These are phyloP conservation scores for Clarias laeviceps DNA, from an alignment of 2,797 vertebrate genomes.

Conservation along the genomic window DNA sequence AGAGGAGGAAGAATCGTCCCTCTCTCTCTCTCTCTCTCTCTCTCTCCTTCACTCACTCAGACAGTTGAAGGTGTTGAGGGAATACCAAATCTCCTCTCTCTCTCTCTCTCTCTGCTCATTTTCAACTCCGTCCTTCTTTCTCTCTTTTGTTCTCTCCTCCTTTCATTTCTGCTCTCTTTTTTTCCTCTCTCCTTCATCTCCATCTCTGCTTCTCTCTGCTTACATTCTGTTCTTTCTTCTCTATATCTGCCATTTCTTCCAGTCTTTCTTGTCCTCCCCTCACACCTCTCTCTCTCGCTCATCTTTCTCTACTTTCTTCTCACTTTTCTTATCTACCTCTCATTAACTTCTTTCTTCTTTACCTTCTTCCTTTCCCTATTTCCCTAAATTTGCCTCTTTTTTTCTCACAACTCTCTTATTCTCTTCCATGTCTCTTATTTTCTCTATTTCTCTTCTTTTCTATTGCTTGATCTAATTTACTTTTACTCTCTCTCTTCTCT, in stretches of 20 bases:
- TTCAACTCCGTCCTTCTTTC: background rate
- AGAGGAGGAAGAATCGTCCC: background rate
- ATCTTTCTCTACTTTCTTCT: background rate
- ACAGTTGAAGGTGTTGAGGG: background rate
- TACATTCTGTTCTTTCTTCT: background rate
- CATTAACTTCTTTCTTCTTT: background rate
- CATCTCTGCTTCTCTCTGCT: background rate
- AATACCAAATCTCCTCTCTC: background rate
- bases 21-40: slow-evolving; percentile 5
- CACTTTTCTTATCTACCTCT: background rate
- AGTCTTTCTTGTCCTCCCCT: background rate
- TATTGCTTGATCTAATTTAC: too few relatives aligned
- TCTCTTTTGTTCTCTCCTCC: background rate
- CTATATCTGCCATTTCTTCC: too few relatives aligned
- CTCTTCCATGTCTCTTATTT: background rate
- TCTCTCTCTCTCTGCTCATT: background rate
- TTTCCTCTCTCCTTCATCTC: background rate
- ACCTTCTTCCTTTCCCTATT: background rate
- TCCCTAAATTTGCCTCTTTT: background rate
- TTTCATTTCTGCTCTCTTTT: background rate
- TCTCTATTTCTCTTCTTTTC: background rate
- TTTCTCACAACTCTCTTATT: background rate
- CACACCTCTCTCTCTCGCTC: background rate
- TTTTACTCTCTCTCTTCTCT: background rate
- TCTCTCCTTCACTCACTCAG: background rate